phyloP scores from a whole-genome alignment of 64 coral and sea anemone species.

The Anthopleura sola region DNA sequence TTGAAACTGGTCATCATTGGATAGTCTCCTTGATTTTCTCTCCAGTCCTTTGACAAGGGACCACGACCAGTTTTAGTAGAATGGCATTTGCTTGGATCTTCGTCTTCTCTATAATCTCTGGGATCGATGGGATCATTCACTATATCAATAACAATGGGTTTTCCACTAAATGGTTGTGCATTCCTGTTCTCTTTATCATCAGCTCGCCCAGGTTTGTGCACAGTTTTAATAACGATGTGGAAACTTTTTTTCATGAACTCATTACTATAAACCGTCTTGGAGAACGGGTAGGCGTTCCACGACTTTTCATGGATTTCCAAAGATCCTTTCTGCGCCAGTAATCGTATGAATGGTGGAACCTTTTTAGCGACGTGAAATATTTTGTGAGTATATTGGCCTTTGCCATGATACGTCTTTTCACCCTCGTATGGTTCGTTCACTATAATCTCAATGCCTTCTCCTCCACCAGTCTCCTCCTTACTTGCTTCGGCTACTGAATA shows the following conservation, averaged over 20 bases:
- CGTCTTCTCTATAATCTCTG: conserved; percentile 81
- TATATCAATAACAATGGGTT: conserved; percentile 69
- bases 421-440: background rate
- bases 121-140: conserved; percentile 7
- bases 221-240: conserved; percentile 51
- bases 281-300: conserved; percentile 84
- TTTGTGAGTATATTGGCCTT: conserved; percentile 81
- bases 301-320: conserved; percentile 75
- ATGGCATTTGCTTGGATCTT: conserved; percentile 28
- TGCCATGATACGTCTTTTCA: background rate
- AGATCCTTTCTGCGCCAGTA: conserved; percentile 46
- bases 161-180: conserved; percentile 39
- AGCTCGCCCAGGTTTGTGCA: conserved; percentile 50
- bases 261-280: conserved; percentile 66
- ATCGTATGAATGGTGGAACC: conserved; percentile 39
- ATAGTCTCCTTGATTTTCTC: conserved; percentile 11
- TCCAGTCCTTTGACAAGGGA: conserved; percentile 38
- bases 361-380: conserved; percentile 60
- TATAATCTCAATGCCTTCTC: background rate
- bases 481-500: background rate
- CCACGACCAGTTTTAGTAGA: conserved; percentile 54
- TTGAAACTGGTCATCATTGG: conserved; percentile 81
- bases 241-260: conserved; percentile 66
- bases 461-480: background rate
- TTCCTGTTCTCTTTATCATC: conserved; percentile 36